A percentile compares a stretch with the other conserved stretches of the same genome.
phyloP scores from a whole-genome alignment of 2,113 vertebrate species.

The rabbit (Oryctolagus cuniculus) region DNA sequence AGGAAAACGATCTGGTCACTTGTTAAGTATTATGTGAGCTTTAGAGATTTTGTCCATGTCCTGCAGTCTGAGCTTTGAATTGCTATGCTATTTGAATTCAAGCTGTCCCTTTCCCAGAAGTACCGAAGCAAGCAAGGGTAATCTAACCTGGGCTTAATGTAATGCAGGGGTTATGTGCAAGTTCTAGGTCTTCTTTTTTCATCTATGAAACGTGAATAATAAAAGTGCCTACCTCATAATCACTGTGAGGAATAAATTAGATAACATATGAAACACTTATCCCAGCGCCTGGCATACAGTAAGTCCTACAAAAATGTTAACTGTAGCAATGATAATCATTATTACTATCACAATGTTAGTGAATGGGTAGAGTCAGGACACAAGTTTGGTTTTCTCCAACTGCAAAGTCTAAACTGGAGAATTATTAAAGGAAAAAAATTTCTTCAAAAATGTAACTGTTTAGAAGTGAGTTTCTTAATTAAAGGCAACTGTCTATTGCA shows the following conservation, averaged over 20 bases:
- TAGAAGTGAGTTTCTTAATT: neutral
- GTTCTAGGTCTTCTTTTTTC: neutral
- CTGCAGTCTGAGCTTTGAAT: neutral
- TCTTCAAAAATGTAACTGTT: neutral
- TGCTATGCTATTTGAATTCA: neutral
- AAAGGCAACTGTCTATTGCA: neutral
- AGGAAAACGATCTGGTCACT: neutral
- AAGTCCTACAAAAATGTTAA: neutral
- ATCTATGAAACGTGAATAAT: neutral
- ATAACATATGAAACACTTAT: neutral
- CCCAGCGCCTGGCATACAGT: neutral
- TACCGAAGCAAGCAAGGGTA: neutral
- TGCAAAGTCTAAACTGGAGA: neutral
- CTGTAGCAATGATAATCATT: neutral
- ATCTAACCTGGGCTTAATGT: neutral
- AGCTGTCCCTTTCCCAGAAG: neutral
- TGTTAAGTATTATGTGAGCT: neutral
- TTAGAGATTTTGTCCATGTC: neutral
- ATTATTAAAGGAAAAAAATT: neutral
- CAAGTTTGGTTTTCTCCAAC: neutral
- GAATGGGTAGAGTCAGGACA: neutral
- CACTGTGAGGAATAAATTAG: constrained; percentile 12
- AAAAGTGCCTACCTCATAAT: neutral
- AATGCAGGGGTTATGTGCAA: neutral
- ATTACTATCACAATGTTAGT: neutral